Base-by-base conservation (phyloP, 2,113 vertebrate genomes). In the Alosa alosa region DNA sequence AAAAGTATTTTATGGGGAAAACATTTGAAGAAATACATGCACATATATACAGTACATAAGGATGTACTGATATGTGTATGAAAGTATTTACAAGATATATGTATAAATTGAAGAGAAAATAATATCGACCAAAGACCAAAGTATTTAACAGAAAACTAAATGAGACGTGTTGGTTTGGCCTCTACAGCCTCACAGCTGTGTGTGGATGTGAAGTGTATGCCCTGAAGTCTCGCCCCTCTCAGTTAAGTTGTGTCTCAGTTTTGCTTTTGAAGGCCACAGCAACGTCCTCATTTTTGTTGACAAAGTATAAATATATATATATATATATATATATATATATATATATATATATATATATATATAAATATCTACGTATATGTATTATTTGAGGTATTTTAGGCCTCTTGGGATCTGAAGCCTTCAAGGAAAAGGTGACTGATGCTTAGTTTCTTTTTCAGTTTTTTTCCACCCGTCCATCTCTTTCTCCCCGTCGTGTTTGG, bases 111-210 rank as follows among this genome's bases (percentile, higher is more conserved):
- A 92, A 89, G 91, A 93, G 90, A 91, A 93, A 89, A 78, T 78
- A 91, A 93, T 93, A 94, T 94, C 93, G 94, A 95, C 94, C 94
- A 95, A 95, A 95, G 94, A 95, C 94, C 93, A 93, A 94, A 94
- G 92, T 95, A 93, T 94, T 94, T 94, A 93, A 93, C 92, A 93
- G 92, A 94, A 94, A 89, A 90, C 72, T 91, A 92, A 90, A 90
- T 89, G 92, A 93, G 91, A 94, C 15, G 86, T 93, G 91, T 93
- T 85, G 91, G 89, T 89, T 90, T 93, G 0, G 36, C 72, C 72
- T 78, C 25, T 39, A 18, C 31, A 36, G 36, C 91, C 86, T 93
- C 60, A 88, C 90, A 89, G 72, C 31, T 78, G 72, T 39, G 22
- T 78, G 22, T 78, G 72, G 72, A 39, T 5, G 39, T 15, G 72